Evolutionary conservation across 2,797 vertebrate genomes (phyloP), one percentile per base, ranked within the genome.

Genomic region (Bradypodion ventrale): DNA sequence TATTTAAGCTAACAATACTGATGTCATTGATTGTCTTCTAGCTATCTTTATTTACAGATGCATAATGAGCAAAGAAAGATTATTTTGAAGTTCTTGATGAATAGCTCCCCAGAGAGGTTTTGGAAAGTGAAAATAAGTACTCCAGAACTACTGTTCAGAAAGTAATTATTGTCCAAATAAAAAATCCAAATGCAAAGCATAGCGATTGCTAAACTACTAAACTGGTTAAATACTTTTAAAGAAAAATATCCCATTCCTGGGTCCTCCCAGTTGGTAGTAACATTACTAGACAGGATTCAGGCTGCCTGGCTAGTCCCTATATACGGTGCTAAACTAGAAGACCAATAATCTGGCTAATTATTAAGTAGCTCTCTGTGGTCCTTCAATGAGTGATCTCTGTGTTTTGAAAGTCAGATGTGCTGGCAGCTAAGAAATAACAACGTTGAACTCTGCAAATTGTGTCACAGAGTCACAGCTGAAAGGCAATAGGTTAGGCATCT

Each of bases 1-100:
- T n/a, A 77, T 44, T 76, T 77, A 27, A 84, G 37, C 42, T 80
- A 80, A 84, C 44, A 87, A 12, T 7, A 73, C 16, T 16, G 37
- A n/a, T 44, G 73, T 32, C 42, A 66, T 32, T 62, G 65, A 0
- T 27, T 76, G 63, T 7, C 32, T 79, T 42, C 15, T 8, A 8
- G 1, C 60, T 29, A 29, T 44, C 40, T 27, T 42, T 59, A 15
- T 32, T 68, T 83, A 44, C 0, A 8, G 16, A 19, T 75, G 10
- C 2, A 0, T 19, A 1, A 5, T 60, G 59, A 85, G 29, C 13
- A 21, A 76, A 29, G 1, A 4, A 70, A 21, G 27, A 75, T 16
- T 32, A 56, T 10, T 66, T 2, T 70, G 56, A 65, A 65, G 46
- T 23, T 75, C 63, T 62, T 59, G 49, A 70, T 60, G 49, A 80